Evolutionary conservation across 2,888 invertebrate genomes (phyloP), one percentile per base, ranked within the genome.

Genomic region (Cerastis leucographa): DNA sequence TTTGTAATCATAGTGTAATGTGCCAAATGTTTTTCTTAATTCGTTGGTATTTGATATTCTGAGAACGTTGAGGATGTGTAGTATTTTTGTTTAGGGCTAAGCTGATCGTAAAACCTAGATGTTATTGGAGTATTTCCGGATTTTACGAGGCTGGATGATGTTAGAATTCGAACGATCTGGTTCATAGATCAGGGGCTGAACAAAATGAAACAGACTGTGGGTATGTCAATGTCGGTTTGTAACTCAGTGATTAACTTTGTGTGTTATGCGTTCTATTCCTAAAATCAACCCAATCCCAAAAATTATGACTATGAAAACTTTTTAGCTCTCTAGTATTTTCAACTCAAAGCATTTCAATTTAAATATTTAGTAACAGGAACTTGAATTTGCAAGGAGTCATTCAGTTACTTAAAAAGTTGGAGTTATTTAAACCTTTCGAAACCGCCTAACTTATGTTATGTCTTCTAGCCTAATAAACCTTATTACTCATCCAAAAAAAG

Each of bases 31-130:
- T 83, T 56, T 68, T 61, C 46, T 42, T 82, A 70, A 86, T 59
- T 66, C 59, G 11, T 64, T 35, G 25, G 14, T 29, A 35, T 86
- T 78, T 83, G 46, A 64, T 62, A 77, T 78, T 68, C 78, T 61
- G 42, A 12, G 22, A 66, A 29, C 76, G 66, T 77, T 14, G 29
- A 65, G 22, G 42, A 74, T 64, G 49, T 80, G 56, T 51, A 67
- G 66, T 59, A 56, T 83, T 77, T 49, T 51, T 78, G 66, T 66
- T 71, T 62, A 51, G n/a, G 62, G 56, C 25, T 85, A 51, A 40
- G 44, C 40, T 66, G 69, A 69, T 82, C 85, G 29, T 81, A 64
- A 76, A 81, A 74, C 44, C 49, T 86, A 42, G 83, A 84, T 80
- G 54, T 80, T 80, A 71, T 64, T 71, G 49, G 19, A 56, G 25